phyloP scores from a whole-genome alignment of 2,888 invertebrate species.

The Hypomecis punctinalis region DNA sequence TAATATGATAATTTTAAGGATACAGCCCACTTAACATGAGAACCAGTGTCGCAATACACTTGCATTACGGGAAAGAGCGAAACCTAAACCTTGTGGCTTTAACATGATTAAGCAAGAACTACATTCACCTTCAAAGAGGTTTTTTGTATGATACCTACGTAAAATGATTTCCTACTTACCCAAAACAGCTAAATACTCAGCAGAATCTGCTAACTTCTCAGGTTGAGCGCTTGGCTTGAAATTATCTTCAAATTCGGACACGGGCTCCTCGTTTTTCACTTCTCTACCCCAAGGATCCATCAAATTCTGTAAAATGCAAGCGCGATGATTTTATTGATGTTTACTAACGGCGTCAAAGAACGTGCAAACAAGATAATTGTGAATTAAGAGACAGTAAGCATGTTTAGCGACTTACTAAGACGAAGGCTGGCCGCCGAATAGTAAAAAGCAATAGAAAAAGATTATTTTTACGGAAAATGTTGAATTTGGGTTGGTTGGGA shows the following conservation, averaged over 20 bases:
- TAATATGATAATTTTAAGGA: no score
- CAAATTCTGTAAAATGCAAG: slow-evolving; percentile 61
- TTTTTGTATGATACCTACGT: neutral
- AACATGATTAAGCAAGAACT: slow-evolving; percentile 35
- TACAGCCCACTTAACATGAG: no score
- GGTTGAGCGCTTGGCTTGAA: slow-evolving; percentile 71
- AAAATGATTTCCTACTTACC: slow-evolving; percentile 73
- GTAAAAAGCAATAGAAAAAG: slow-evolving; percentile 6
- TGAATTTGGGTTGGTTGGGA: slow-evolving; percentile 23
- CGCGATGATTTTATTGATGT: slow-evolving; percentile 15
- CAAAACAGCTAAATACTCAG: slow-evolving; percentile 87
- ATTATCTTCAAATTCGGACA: slow-evolving; percentile 84
- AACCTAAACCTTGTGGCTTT: slow-evolving; percentile 5
- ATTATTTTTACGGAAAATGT: slow-evolving; percentile 27
- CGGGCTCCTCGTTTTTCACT: slow-evolving; percentile 56
- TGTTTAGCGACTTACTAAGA: slow-evolving; percentile 48
- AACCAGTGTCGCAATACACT: neutral
- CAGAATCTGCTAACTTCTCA: slow-evolving; percentile 85
- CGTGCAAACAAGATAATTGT: neutral
- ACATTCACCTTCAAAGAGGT: slow-evolving; percentile 24
- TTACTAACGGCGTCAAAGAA: slow-evolving; percentile 18
- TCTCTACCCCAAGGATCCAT: slow-evolving; percentile 83
- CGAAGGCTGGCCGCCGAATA: slow-evolving; percentile 48
- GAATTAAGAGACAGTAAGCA: neutral
- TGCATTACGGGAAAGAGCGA: slow-evolving; percentile 18